phyloP scores from a whole-genome alignment of 2,113 vertebrate genomes.

The Columba livia region DNA sequence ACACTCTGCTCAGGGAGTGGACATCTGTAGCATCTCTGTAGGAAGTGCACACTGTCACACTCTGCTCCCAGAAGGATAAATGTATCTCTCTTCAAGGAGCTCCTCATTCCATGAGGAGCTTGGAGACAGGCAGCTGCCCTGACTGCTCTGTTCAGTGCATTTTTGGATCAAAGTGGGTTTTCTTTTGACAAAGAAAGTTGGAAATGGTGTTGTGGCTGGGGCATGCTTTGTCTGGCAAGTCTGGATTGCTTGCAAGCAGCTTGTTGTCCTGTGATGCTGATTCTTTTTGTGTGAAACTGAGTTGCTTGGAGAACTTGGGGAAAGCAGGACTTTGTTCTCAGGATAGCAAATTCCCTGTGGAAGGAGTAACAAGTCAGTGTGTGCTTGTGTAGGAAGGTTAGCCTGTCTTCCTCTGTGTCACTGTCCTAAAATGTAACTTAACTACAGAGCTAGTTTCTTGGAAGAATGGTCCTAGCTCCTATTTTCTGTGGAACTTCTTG shows the following conservation, averaged over 20 bases:
- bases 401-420: background rate
- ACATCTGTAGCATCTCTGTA: background rate
- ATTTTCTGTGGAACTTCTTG: background rate
- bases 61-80: background rate
- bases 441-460: background rate
- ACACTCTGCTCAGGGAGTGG: accelerated
- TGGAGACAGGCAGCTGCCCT: background rate
- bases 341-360: background rate
- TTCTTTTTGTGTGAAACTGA: background rate
- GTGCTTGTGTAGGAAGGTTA: background rate
- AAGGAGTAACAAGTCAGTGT: background rate
- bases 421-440: background rate
- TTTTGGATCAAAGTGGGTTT: background rate
- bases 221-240: background rate
- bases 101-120: accelerated
- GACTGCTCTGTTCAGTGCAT: background rate
- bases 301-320: background rate
- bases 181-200: background rate
- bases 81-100: background rate
- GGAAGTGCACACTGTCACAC: background rate
- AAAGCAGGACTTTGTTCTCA: background rate
- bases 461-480: background rate
- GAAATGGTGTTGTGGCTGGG: accelerated
- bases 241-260: background rate
- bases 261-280: background rate